These are phyloP conservation scores for chimpanzee (Pan troglodytes) DNA, from an alignment of 2,113 vertebrate species.

Conservation along the genomic window NHGRI_mPanTro3-v2.1_pri NC_072403.2:114199501-114200000, in stretches of 20 bases:
- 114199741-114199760: background rate
- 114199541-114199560: background rate
- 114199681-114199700: background rate
- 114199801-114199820: background rate
- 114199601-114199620: background rate
- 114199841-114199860: background rate
- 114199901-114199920: background rate
- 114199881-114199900: fast-evolving
- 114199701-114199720: background rate
- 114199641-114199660: background rate
- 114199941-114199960: background rate
- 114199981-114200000: background rate
- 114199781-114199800: background rate
- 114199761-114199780: background rate
- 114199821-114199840: background rate
- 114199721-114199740: background rate
- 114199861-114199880: background rate
- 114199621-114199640: background rate
- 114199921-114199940: fast-evolving
- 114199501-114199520: background rate
- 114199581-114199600: background rate
- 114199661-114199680: background rate
- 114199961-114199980: background rate
- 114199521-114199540: background rate
- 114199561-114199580: background rate